Evolutionary conservation across 2,888 invertebrate genomes (phyloP).

Genomic region (Melangyna quadrimaculata): DNA sequence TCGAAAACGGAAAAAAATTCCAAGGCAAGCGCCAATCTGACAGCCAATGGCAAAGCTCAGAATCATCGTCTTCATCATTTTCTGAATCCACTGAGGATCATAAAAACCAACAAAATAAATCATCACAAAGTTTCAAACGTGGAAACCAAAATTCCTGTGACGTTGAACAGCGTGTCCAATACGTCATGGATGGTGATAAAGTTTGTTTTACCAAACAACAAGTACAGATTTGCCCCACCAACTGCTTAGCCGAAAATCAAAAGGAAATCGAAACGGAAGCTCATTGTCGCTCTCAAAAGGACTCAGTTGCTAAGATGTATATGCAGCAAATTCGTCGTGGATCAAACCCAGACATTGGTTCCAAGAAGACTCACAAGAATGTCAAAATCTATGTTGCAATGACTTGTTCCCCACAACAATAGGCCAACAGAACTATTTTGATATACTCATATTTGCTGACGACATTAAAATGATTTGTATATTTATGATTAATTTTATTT

Average conservation of each 20-base stretch:
- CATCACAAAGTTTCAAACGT: conserved; percentile 26
- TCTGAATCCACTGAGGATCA: conserved; percentile 45
- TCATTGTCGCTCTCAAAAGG: conserved; percentile 79
- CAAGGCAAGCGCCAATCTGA: conserved; percentile 46
- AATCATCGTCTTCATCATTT: conserved; percentile 31
- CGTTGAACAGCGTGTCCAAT: conserved; percentile 82
- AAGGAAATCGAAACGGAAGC: conserved; percentile 77
- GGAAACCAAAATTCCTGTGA: conserved; percentile 61
- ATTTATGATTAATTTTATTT: not conserved
- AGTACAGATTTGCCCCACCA: conserved; percentile 83
- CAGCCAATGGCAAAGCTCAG: conserved; percentile 45
- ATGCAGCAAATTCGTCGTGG: conserved; percentile 81
- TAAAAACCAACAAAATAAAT: conserved; percentile 47
- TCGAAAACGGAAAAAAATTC: conserved; percentile 75
- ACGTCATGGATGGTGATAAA: conserved; percentile 79
- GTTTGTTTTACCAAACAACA: conserved; percentile 84
- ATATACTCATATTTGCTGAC: not conserved
- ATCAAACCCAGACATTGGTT: conserved; percentile 82
- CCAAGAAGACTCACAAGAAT: conserved; percentile 76
- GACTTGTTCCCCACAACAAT: conserved; percentile 11
- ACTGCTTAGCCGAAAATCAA: conserved; percentile 79
- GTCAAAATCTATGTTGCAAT: conserved; percentile 79
- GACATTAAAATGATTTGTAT: not conserved
- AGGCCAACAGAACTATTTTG: not conserved
- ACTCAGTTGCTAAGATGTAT: conserved; percentile 72